Base-by-base conservation (phyloP, 1,140 invertebrate species). In the Halictus rubicundus region DNA sequence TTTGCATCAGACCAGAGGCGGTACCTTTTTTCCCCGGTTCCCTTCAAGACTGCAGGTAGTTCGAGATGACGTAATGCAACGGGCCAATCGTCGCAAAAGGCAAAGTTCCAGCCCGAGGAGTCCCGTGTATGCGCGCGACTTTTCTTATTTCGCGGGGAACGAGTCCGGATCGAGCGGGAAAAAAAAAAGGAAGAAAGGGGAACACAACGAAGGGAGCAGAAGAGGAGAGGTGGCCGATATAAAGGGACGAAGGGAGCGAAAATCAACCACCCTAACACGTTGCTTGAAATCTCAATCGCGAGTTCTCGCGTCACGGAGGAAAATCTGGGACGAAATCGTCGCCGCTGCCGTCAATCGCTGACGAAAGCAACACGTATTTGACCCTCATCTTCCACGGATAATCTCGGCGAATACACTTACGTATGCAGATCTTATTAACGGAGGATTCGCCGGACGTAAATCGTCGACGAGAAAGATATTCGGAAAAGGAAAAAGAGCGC, bases 1-100 rank as follows among this genome's bases (percentile, higher is more conserved):
- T 78, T 80, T 80, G 77, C 77, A 84, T 84, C 57, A 69, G 68
- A 78, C 73, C 60, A 78, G 74, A 81, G 75, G 73, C 79, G 72
- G 21, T 77, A 42, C 46, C 46, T 65, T 74, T 54, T 61, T 42
- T 57, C 21, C 46, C 39, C 21, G 37, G 37, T 75, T 74, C 69
- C 57, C 73, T 68, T 66, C 60, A 66, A 71, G 52, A 64, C 61
- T 71, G 54, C 72, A 84, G 73, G 60, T 85, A 85, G 68, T 69
- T 23, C 32, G 52, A 63, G 69, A 85, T 84, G 71, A 81, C 80
- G 68, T 84, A 84, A 81, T 49, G 54, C n/a, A 60, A 68, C 69
- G n/a, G 80, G 78, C 68, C 70, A 80, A 81, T 76, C 81, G 59
- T 65, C 49, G 65, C 79, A 73, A 84, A 85, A 59, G 72, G 69